Percentiles rank a stretch among this genome's conserved stretches.
These are phyloP conservation scores for Mesitornis unicolor DNA, from an alignment of 2,113 vertebrate genomes.

Conservation along the genomic window DNA sequence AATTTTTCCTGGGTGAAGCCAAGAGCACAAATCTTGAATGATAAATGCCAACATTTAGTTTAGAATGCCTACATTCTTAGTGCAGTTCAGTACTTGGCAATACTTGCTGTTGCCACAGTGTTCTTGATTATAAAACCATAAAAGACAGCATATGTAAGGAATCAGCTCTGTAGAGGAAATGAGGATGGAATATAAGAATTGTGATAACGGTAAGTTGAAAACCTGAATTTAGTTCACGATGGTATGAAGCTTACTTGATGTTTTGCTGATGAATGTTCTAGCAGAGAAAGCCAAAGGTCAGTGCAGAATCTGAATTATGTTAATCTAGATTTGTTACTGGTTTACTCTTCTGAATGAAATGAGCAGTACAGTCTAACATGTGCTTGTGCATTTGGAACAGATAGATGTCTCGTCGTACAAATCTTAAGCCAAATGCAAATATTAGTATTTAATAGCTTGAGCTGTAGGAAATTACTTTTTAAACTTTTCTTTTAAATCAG, in stretches of 20 bases:
- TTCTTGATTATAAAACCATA: background rate
- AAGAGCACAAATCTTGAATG: background rate
- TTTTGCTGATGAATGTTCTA: background rate
- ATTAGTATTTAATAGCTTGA: background rate
- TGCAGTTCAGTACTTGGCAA: background rate
- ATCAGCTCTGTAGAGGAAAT: background rate
- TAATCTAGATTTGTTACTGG: background rate
- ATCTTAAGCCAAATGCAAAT: background rate
- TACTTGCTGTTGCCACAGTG: background rate
- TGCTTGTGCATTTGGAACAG: background rate
- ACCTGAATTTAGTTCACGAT: background rate
- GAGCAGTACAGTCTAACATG: background rate
- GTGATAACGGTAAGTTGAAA: background rate
- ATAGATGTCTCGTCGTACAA: background rate
- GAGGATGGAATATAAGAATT: background rate
- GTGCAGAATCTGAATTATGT: background rate
- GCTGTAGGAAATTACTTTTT: background rate
- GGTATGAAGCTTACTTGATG: background rate
- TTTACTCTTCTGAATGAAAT: background rate
- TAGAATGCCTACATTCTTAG: background rate
- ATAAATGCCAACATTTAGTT: background rate
- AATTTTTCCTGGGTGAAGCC: background rate
- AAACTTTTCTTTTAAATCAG: background rate
- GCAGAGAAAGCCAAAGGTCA: background rate
- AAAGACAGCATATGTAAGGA: background rate